phyloP scores from a whole-genome alignment of 2,888 invertebrate genomes.

The Oegoconia quadripuncta region DNA sequence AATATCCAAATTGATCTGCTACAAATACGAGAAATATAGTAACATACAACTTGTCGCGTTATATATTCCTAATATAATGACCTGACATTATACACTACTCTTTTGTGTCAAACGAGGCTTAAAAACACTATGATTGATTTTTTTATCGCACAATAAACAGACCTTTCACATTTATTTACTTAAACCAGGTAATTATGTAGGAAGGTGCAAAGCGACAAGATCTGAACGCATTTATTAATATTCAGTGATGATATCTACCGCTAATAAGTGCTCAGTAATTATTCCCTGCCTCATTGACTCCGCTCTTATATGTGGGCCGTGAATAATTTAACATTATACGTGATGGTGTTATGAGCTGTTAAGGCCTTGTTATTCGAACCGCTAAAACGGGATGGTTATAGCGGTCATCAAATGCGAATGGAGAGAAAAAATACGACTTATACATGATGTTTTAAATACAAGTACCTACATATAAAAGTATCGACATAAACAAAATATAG shows the following conservation, averaged over 20 bases:
- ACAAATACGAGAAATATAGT: too few species aligned
- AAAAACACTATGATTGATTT: too few species aligned
- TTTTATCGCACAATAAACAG: too few species aligned
- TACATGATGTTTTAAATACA: not conserved
- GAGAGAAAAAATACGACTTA: constrained; percentile 2
- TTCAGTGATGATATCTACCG: constrained; percentile 48
- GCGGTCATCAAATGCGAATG: constrained; percentile 33
- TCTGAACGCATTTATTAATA: constrained; percentile 44
- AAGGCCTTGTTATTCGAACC: constrained; percentile 25
- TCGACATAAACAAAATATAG: too few species aligned
- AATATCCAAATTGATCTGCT: too few species aligned
- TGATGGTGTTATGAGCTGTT: constrained; percentile 23
- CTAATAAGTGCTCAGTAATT: constrained; percentile 54
- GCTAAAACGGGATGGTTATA: constrained; percentile 32
- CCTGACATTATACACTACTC: too few species aligned
- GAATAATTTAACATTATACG: constrained; percentile 51
- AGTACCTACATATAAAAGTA: too few species aligned
- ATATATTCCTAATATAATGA: too few species aligned
- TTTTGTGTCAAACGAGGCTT: too few species aligned
- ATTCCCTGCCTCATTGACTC: constrained; percentile 36
- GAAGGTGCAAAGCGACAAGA: constrained; percentile 32
- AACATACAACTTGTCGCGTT: too few species aligned
- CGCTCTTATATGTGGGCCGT: constrained; percentile 41
- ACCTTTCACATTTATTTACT: constrained; percentile 36
- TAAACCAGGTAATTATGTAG: constrained; percentile 38